Conservation (phyloP, 2,113 vertebrate genomes). For the Lepidiolamprologus cunningtoni region DNA sequence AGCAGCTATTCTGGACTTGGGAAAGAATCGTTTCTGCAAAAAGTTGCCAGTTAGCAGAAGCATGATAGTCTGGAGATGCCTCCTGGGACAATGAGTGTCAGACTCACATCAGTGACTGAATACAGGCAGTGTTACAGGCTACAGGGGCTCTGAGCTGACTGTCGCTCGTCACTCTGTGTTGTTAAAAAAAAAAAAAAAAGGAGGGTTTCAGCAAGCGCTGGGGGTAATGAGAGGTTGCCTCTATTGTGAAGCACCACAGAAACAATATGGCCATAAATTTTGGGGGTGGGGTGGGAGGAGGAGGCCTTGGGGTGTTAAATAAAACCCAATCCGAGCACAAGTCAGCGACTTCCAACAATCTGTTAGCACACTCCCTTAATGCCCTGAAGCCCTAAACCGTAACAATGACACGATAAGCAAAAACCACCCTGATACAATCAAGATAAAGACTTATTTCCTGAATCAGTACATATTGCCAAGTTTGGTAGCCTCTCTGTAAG, state of each 20-base stretch:
- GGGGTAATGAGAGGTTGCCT: conserved; percentile 34
- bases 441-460: not conserved
- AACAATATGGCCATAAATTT: conserved; percentile 67
- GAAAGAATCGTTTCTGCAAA: conserved; percentile 58
- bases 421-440: not conserved
- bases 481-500: not conserved
- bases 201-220: conserved; percentile 1
- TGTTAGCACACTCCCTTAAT: conserved; percentile 9
- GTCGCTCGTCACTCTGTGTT: conserved; percentile 9
- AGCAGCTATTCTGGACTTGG: conserved; percentile 70
- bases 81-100: conserved; percentile 52
- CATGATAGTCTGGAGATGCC: conserved; percentile 35
- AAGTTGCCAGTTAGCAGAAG: conserved; percentile 42
- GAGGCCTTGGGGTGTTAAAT: conserved; percentile 33
- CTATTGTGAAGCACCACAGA: conserved; percentile 28
- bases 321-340: conserved; percentile 46
- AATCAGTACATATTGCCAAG: not conserved
- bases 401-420: not conserved
- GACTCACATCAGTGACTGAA: conserved; percentile 55
- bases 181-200: not conserved
- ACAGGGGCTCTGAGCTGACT: conserved; percentile 5
- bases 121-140: conserved; percentile 19
- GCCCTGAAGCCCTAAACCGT: not conserved
- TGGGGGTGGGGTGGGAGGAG: conserved; percentile 2
- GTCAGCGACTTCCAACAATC: conserved; percentile 39